A percentile compares a stretch with the other conserved stretches of the same genome.
These are phyloP conservation scores for Schrankia costaestrigalis DNA, from an alignment of 2,888 invertebrate species.

Conservation along the genomic window DNA sequence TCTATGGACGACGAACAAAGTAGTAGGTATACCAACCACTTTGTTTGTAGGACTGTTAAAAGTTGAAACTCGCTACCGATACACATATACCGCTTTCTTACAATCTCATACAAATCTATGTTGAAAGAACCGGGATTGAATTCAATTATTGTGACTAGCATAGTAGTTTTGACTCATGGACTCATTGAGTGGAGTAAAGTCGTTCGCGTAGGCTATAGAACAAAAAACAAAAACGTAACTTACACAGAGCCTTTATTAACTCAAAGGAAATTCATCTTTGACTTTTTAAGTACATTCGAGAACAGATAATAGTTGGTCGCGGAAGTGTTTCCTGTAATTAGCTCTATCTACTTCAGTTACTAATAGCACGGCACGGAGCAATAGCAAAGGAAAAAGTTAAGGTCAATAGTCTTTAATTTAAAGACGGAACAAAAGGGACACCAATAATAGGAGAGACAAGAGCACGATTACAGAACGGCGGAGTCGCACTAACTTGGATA, in stretches of 20 bases:
- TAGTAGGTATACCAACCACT: too few species aligned
- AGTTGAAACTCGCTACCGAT: too few species aligned
- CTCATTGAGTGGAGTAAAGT: too few species aligned
- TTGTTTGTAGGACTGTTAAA: too few species aligned
- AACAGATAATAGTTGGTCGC: slow-evolving; percentile 28
- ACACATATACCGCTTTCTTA: too few species aligned
- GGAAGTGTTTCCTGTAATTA: slow-evolving; percentile 41
- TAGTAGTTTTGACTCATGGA: too few species aligned
- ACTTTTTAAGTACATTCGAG: slow-evolving; percentile 13
- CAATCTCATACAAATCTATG: too few species aligned
- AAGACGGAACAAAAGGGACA: slow-evolving; percentile 64
- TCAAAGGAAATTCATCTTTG: slow-evolving; percentile 14
- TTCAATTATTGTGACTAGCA: too few species aligned
- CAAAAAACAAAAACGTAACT: too few species aligned
- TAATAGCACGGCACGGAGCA: slow-evolving; percentile 39
- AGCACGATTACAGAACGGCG: slow-evolving; percentile 59
- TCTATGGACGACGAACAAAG: too few species aligned
- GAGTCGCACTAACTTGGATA: slow-evolving; percentile 38
- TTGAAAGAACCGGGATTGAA: too few species aligned
- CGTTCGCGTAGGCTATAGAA: too few species aligned
- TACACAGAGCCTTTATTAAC: slow-evolving; percentile 8
- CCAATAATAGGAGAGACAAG: slow-evolving; percentile 62
- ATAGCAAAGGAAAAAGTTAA: slow-evolving; percentile 56
- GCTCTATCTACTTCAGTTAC: slow-evolving; percentile 42
- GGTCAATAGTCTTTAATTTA: slow-evolving; percentile 72